Evolutionary conservation across 2,113 vertebrate species (phyloP), one percentile per base, ranked within the genome.

Genomic region (Plecturocebus donacophilus): DNA sequence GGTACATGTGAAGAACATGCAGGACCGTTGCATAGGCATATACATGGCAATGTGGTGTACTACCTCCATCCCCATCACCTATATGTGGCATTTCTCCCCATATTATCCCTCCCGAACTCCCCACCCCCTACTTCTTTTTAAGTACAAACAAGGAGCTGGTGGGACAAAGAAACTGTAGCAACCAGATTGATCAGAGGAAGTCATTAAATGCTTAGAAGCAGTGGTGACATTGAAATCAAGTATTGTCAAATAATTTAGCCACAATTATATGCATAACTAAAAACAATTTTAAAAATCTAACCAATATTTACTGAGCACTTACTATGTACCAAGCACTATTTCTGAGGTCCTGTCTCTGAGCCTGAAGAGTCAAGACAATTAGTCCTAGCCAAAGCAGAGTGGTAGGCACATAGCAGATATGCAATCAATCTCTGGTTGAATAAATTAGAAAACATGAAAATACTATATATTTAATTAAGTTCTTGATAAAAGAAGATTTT

Each of bases 291-390:
- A 10, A 42, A 75, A 64, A 56, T 70, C 12, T 5, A 94, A 38
- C 3, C 10, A 85, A 21, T 70, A 42, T 40, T 96, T 95, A 58
- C 25, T 93, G 79, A 95, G n/a, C 9, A 81, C 16, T 89, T 92
- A 79, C 9, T 95, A 56, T 70, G n/a, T 56, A 47, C 13, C 42
- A 49, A 49, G 32, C 3, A 75, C 13, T 66, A 9, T 85, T 92
- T 91, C 56, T 47, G 17, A 19, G 49, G 1, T 21, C 2, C 10
- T 73, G 1, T 80, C 9, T 76, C 64, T 76, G 25, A 9, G 9
- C 13, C 58, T 64, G 20, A 80, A 79, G 30, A 79, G 45, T 32
- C 2, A 88, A 89, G 38, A 81, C 1, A 54, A 40, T 49, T 11
- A 87, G 6, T 23, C 6, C 11, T 85, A 40, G 58, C 5, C 14